Evolutionary conservation across 2,888 invertebrate genomes (phyloP), one percentile per base, ranked within the genome.

Genomic region (Parnassius smintheus): DNA sequence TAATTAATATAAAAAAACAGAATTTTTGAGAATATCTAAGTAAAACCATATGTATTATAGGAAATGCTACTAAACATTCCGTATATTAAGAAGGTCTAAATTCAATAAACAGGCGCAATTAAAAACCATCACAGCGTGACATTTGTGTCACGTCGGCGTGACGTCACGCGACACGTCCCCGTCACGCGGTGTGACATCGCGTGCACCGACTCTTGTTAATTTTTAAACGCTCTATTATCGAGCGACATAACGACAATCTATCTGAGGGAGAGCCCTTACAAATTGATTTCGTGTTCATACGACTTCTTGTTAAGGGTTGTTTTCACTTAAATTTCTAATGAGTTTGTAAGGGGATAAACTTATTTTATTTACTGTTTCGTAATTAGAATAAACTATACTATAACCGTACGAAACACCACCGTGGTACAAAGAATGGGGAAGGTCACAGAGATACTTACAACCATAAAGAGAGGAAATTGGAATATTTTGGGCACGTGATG

Each of bases 191-290:
- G 78, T 81, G 85, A 84, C 87, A 73, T 86, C 85, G 85, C 86
- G 85, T 85, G 87, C 70, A 59, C 53, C 56, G 61, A 62, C 59
- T 66, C 66, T 72, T 72, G 76, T 88, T 75, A 84, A 88, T 86
- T 83, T 84, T 88, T 88, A 84, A 88, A 82, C 74, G 80, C 83
- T 85, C 84, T 75, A 88, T 87, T 87, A 88, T 81, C 79, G 79
- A 78, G 69, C 75, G 78, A 81, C 80, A 76, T 76, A 78, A 69
- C 75, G 78, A 81, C 80, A 76, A 75, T 72, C 70, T 67, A 65
- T 51, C 51, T 64, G 55, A 50, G 73, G 70, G 74, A 76, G 73
- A 76, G 73, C 72, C 72, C 75, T 68, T 68, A 68, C 64, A 71
- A 75, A 74, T 75, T 78, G 75, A 75, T 74, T 76, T 70, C 56